A percentile compares a stretch with the other conserved stretches of the same genome.
These are phyloP conservation scores for Acromyrmex echinatior DNA, from an alignment of 1,140 invertebrate genomes.

Conservation along the genomic window DNA sequence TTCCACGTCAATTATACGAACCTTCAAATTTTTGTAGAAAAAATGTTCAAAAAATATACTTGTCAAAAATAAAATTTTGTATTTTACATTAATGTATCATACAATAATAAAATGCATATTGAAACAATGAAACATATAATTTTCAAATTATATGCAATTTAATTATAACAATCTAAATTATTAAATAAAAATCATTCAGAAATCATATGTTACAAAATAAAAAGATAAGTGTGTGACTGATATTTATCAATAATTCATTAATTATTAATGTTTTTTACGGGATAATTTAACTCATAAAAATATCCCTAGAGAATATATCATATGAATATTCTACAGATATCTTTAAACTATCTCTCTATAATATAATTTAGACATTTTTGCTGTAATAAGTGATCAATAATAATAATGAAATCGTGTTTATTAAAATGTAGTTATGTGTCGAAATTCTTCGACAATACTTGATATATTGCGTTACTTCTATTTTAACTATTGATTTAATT, in stretches of 20 bases:
- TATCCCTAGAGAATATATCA: no score
- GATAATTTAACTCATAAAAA: background rate
- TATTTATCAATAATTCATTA: background rate
- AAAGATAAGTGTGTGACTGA: background rate
- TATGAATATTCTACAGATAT: no score
- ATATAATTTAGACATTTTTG: no score
- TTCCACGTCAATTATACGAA: constrained; percentile 22
- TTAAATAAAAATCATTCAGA: background rate
- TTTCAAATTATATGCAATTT: background rate
- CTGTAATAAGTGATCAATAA: background rate
- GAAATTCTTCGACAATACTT: background rate
- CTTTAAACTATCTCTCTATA: no score
- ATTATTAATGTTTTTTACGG: background rate
- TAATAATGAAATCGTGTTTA: background rate
- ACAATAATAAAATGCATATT: background rate
- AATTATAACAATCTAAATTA: background rate
- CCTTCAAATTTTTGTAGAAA: background rate
- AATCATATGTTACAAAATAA: background rate
- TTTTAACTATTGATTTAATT: background rate
- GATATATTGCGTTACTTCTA: background rate
- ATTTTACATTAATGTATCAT: background rate
- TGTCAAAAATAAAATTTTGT: background rate
- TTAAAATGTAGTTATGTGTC: background rate
- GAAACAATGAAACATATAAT: background rate
- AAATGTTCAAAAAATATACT: background rate